Percentiles rank a stretch among this genome's conserved stretches.
Evolutionary conservation across 2,888 invertebrate species (phyloP).

Genomic region (Phyto melanocephala): DNA sequence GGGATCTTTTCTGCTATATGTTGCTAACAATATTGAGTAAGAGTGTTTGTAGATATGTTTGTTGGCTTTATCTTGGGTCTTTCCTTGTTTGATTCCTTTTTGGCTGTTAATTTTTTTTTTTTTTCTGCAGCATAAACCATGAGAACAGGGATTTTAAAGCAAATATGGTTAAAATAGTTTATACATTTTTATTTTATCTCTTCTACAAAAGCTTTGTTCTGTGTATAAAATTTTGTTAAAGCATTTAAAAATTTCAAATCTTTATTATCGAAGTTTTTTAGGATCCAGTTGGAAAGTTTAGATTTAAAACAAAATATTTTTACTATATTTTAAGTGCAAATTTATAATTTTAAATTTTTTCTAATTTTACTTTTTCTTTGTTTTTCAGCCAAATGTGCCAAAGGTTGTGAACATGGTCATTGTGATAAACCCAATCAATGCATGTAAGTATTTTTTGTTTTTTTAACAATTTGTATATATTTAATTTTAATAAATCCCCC

Average conservation of each 20-base stretch:
- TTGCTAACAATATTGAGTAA: too few species aligned
- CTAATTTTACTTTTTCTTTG: slow-evolving; percentile 76
- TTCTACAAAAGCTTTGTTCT: too few species aligned
- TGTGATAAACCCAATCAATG: slow-evolving; percentile 96
- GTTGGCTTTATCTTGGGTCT: neutral
- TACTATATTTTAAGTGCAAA: too few species aligned
- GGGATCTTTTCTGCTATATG: slow-evolving; percentile 29
- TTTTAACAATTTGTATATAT: neutral
- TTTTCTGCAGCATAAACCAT: neutral
- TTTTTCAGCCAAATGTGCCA: slow-evolving; percentile 93
- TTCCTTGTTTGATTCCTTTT: neutral
- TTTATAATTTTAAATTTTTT: neutral
- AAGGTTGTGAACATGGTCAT: slow-evolving; percentile 96
- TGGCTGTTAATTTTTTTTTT: neutral
- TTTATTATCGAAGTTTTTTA: too few species aligned
- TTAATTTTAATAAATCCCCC: too few species aligned
- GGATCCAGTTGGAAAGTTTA: too few species aligned
- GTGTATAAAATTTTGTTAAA: too few species aligned
- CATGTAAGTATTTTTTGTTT: slow-evolving; percentile 87
- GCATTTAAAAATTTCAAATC: too few species aligned
- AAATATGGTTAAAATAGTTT: too few species aligned
- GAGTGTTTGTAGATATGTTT: neutral
- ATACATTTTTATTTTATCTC: too few species aligned
- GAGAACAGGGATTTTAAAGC: neutral
- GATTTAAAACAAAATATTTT: too few species aligned